Evolutionary conservation across 2,113 vertebrate genomes (phyloP), one percentile per base, ranked within the genome.

Genomic region (Loxodonta africana): DNA sequence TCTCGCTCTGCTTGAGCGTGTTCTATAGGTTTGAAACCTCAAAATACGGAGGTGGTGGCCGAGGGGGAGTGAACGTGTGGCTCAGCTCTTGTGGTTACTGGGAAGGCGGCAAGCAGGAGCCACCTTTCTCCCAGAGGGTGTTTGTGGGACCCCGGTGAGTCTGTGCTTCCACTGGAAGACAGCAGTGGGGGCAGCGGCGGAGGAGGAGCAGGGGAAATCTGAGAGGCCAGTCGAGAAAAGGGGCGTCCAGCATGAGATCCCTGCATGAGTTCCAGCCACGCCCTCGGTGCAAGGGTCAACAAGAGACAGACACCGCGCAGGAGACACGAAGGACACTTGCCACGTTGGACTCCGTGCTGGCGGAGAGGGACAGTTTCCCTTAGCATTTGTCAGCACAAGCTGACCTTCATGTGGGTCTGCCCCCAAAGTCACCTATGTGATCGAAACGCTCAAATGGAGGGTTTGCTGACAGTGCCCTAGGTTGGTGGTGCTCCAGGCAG

Each of bases 191-290:
- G 46, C 8, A 5, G 33, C 6, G 51, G 78, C 4, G 51, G 8
- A 25, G 30, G 51, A 26, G 21, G 9, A 33, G 21, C 51, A 37
- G 33, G 69, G 20, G 33, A 69, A n/a, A 20, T 17, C 69, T 18
- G 18, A n/a, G 30, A 71, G 33, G 33, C 65, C 33, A n/a, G 30
- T 82, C 5, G 9, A 20, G 60, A 18, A 65, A 7, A 28, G 71
- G 14, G 62, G 15, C 3, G 0, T 14, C 21, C 37, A 23, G 8
- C 8, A 0, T 2, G 23, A 33, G 33, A n/a, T 30, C 12, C 41
- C 41, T 51, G 18, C 15, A 4, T 23, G 37, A 26, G n/a, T 6
- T 20, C 69, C 6, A 0, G 69, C 33, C 30, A 17, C n/a, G 30
- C 30, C 67, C 23, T 69, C 30, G 15, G 6, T 18, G 15, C 33